Percentiles rank a stretch among this genome's conserved stretches.
These are phyloP conservation scores for Tipula confusa DNA, from an alignment of 2,888 invertebrate species.

Conservation along the genomic window DNA sequence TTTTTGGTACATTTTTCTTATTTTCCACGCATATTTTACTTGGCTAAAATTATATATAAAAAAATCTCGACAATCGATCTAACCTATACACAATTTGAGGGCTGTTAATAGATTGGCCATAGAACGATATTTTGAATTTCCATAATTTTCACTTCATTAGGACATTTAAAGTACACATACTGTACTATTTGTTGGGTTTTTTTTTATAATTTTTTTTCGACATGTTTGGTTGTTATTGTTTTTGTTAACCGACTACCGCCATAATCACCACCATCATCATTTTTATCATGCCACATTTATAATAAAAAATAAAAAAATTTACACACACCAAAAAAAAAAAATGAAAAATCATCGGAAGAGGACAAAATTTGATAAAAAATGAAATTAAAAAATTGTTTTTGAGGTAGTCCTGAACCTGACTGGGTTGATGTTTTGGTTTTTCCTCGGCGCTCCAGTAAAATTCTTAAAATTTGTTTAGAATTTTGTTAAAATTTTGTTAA, in stretches of 20 bases:
- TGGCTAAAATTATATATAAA: neutral
- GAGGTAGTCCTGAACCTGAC: neutral
- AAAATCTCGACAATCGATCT: neutral
- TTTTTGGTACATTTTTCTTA: neutral
- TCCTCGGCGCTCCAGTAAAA: too few relatives aligned
- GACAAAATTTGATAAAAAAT: neutral
- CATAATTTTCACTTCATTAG: neutral
- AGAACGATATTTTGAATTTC: neutral
- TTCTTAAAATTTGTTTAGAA: too few relatives aligned
- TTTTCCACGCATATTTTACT: neutral
- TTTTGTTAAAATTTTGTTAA: too few relatives aligned
- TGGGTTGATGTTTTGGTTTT: neutral
- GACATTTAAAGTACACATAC: neutral
- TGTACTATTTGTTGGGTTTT: neutral
- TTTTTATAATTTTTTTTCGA: neutral
- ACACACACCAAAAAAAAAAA: neutral
- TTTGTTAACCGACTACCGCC: conserved; percentile 12
- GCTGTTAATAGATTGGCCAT: neutral
- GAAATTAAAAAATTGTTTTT: neutral
- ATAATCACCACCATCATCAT: conserved; percentile 25
- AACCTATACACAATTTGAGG: too few relatives aligned
- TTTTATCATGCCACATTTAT: neutral
- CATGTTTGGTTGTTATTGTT: conserved; percentile 3
- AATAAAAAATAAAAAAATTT: neutral
- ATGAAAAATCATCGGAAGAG: neutral